Conservation (phyloP, 2,888 invertebrate species). For the Andrena bicolor region DNA sequence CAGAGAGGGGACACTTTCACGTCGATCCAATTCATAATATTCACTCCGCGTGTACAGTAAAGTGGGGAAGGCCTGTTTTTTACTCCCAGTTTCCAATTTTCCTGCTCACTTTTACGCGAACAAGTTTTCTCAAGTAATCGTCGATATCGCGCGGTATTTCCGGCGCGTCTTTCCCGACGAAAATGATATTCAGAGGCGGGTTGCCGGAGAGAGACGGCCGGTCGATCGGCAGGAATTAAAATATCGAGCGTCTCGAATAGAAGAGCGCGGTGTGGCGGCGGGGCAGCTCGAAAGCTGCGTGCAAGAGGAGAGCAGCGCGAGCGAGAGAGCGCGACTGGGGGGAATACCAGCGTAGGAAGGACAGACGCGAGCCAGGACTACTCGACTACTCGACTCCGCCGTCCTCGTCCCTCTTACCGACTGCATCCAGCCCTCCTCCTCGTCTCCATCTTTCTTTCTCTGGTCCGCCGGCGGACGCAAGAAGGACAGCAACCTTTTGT, state of each 20-base stretch:
- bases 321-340: not conserved
- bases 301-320: constrained; percentile 16
- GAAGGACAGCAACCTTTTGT: constrained; percentile 63
- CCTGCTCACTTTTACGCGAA: not conserved
- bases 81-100: not conserved
- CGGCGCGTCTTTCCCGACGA: constrained; percentile 18
- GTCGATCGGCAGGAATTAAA: constrained; percentile 71
- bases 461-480: constrained; percentile 24
- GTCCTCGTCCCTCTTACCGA: constrained; percentile 16
- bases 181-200: constrained; percentile 15
- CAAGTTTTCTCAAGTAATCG: not conserved
- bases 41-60: not conserved
- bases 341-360: not conserved
- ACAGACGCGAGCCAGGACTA: constrained; percentile 11
- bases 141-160: constrained; percentile 16
- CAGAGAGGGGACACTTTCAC: not conserved
- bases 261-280: constrained; percentile 22
- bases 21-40: constrained; percentile 1
- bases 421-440: not conserved
- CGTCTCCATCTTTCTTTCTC: constrained; percentile 8
- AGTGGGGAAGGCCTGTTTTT: not conserved
- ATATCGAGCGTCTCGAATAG: constrained; percentile 66
- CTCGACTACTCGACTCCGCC: constrained; percentile 24
- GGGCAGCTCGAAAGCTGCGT: constrained; percentile 27
- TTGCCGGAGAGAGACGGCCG: constrained; percentile 32